Conservation (phyloP, 2,888 invertebrate species). For the Drosophila flavopinicola region DNA sequence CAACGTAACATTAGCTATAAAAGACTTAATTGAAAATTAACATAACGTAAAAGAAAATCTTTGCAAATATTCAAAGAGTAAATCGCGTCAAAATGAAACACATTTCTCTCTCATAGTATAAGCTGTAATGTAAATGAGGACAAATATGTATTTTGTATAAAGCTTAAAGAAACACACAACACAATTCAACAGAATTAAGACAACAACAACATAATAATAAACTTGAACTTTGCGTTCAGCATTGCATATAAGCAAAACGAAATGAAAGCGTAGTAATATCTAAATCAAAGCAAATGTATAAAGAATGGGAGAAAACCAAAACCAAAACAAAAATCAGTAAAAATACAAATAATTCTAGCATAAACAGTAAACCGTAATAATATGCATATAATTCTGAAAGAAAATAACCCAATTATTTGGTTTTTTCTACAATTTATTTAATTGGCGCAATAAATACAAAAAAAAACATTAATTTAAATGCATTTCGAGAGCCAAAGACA, state of each 20-base stretch:
- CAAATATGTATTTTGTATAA: constrained; percentile 73
- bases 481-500: constrained; percentile 67
- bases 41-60: constrained; percentile 25
- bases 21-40: constrained; percentile 41
- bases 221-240: constrained; percentile 43
- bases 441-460: constrained; percentile 31
- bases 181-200: constrained; percentile 27
- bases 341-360: constrained; percentile 29
- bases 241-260: constrained; percentile 53
- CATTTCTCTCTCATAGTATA: constrained; percentile 53
- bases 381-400: constrained; percentile 17
- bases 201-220: constrained; percentile 27
- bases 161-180: constrained; percentile 48
- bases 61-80: constrained; percentile 50
- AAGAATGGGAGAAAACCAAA: constrained; percentile 33
- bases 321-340: constrained; percentile 31
- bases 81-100: constrained; percentile 44
- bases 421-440: not conserved
- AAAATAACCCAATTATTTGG: constrained; percentile 1
- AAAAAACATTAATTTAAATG: constrained; percentile 25
- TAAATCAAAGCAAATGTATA: constrained; percentile 73
- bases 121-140: constrained; percentile 11
- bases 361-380: constrained; percentile 26
- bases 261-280: constrained; percentile 77
- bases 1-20: constrained; percentile 57